phyloP scores from a whole-genome alignment of 2,888 invertebrate species.

The Cremastinae sp. region DNA sequence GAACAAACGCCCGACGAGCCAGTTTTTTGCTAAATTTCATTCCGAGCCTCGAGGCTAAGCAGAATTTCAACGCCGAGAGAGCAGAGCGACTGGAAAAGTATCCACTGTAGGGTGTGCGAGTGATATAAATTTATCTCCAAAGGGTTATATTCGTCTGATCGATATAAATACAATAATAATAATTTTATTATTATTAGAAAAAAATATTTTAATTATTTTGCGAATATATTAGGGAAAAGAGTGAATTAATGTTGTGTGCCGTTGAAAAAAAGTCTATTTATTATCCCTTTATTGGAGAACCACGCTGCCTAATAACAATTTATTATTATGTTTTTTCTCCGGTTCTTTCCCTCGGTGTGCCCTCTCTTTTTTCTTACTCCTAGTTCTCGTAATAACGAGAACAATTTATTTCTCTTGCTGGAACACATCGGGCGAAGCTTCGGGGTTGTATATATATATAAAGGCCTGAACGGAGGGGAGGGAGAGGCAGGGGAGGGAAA shows the following conservation, averaged over 20 bases:
- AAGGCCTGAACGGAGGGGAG: slow-evolving; percentile 41
- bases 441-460: slow-evolving; percentile 56
- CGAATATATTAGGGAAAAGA: slow-evolving; percentile 26
- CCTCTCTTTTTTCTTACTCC: slow-evolving; percentile 13
- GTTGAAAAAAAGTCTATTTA: slow-evolving; percentile 50
- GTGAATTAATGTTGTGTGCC: slow-evolving; percentile 22
- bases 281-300: slow-evolving; percentile 56
- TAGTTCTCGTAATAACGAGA: slow-evolving; percentile 62
- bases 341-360: slow-evolving; percentile 27
- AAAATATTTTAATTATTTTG: not conserved
- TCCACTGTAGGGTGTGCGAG: slow-evolving; percentile 30
- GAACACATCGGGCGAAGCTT: slow-evolving; percentile 44
- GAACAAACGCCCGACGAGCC: slow-evolving; percentile 63
- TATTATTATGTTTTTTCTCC: slow-evolving; percentile 61
- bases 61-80: too few species aligned
- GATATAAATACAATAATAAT: not conserved
- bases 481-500: slow-evolving; percentile 38
- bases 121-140: slow-evolving; percentile 47
- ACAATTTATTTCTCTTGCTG: slow-evolving; percentile 63
- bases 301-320: slow-evolving; percentile 63
- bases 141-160: slow-evolving; percentile 6
- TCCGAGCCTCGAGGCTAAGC: too few species aligned
- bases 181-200: too few species aligned
- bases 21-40: too few species aligned
- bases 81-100: slow-evolving; percentile 7